Evolutionary conservation across 1,140 invertebrate genomes (phyloP), one percentile per base, ranked within the genome.

Genomic region (Drepana arcuata): DNA sequence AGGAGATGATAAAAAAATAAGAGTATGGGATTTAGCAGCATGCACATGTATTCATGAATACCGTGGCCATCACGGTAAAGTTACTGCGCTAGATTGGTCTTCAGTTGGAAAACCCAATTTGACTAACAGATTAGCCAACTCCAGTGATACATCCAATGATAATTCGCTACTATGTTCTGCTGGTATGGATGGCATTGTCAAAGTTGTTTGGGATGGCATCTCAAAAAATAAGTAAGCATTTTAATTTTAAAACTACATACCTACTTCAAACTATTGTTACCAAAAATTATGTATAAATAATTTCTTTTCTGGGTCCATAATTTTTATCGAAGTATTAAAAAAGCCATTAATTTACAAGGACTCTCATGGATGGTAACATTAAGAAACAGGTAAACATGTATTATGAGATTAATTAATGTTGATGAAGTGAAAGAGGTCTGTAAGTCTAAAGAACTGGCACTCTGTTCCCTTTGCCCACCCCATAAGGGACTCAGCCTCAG

Each of bases 21-120:
- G 86, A 51, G 83, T 88, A 13, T 88, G 86, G 65, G 86, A 88
- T 51, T 59, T 88, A 42, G 85, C 85, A 2, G 85, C 84, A 10
- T 84, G 85, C 13, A 80, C 75, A 2, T 86, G 86, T 59, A 60
- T 87, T 10, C 78, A 86, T 28, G 90, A 93, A 65, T 92, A 96
- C 51, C 89, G 88, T 79, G 90, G 93, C 14, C 95, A 97, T 71
- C 87, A 88, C 34, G 86, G 87, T 10, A 87, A 90, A 33, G 90
- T 97, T 0, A 88, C 91, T 30, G 90, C 89, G 30, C 85, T 96
- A 3, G 77, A 85, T 14, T 87, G 86, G 86, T 85, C 75, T 2
- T 54, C 72, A 3, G 50, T 80, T 5, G 75, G 67, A 13, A 78
- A 77, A 32, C 47, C 71, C 3, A 71, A 50, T 15, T 50, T 81